phyloP scores from a whole-genome alignment of 2,888 invertebrate genomes.

The Aspidiotus rigidus region DNA sequence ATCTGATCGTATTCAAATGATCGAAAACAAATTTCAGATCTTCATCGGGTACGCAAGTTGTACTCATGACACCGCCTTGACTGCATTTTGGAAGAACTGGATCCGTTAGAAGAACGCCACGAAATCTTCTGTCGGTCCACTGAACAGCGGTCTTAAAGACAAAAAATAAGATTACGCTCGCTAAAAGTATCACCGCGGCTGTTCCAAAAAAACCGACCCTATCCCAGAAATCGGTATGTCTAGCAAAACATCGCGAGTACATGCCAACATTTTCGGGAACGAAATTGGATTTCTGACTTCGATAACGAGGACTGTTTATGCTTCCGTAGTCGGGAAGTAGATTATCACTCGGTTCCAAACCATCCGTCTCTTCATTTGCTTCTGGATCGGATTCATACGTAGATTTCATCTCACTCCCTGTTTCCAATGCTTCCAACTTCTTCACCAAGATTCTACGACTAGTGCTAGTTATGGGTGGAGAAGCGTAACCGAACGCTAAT shows the following conservation, averaged over 20 bases:
- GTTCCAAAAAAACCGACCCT: conserved; percentile 1
- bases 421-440: conserved; percentile 53
- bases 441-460: conserved; percentile 41
- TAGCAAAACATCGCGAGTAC: not conserved
- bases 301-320: not conserved
- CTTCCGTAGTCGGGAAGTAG: not conserved
- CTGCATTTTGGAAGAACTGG: not conserved
- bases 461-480: conserved; percentile 28
- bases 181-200: not conserved
- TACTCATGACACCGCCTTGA: not conserved
- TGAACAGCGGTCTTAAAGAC: conserved; percentile 1
- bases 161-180: not conserved
- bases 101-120: not conserved
- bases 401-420: conserved; percentile 41
- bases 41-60: conserved; percentile 5
- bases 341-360: not conserved
- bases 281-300: not conserved
- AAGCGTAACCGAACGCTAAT: conserved; percentile 9
- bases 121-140: conserved; percentile 10
- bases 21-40: conserved; percentile 3
- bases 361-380: not conserved
- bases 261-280: conserved; percentile 1
- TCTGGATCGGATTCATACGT: not conserved
- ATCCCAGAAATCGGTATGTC: conserved; percentile 9
- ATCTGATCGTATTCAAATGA: conserved; percentile 5